Base-by-base conservation (phyloP, 2,797 vertebrate species). In the Acomys russatus region DNA sequence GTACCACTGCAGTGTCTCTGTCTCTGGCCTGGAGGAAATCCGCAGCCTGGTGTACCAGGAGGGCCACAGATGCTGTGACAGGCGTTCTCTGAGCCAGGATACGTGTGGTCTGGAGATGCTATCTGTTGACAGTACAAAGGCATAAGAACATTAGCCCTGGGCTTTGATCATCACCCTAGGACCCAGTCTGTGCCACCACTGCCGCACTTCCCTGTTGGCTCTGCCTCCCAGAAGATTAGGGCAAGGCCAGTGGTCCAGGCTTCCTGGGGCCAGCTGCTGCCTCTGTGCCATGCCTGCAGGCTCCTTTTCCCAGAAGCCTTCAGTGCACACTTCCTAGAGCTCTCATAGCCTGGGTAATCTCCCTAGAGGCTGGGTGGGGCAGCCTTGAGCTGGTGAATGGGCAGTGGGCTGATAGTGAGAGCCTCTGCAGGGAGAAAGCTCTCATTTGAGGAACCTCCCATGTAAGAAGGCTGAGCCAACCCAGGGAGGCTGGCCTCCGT, bases 401-500 rank as follows among this genome's bases (percentile, higher is more conserved):
- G 1, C 64, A 14, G 59, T 74, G 35, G 49, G 76, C 35, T 33
- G 2, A 2, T 11, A 0, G n/a, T 22, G 33, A 93, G 76, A 93
- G 76, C 76, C 59, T 0, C 10, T n/a, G 77, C 68, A 18, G 0
- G 88, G 59, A 3, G 5, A 17, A 49, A 51, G 56, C 25, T 22
- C 61, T 73, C 49, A 61, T 70, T 68, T 59, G 2, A 25, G 78
- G 49, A 79, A 66, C 64, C 68, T 74, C 44, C 54, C 51, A 38
- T 38, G 14, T 18, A 7, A 88, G 56, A 70, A 87, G 33, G 54
- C 78, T 20, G 10, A 15, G 49, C 93, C 80, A 56, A 90, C 87
- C 74, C 1, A 80, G 90, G 71, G 66, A 97, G 92, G 84, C 68
- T 25, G 0, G 30, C 56, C 51, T 97, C 91, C 86, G 49, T 86